Conservation (phyloP, 2,797 vertebrate species). For the Coluber constrictor region DNA sequence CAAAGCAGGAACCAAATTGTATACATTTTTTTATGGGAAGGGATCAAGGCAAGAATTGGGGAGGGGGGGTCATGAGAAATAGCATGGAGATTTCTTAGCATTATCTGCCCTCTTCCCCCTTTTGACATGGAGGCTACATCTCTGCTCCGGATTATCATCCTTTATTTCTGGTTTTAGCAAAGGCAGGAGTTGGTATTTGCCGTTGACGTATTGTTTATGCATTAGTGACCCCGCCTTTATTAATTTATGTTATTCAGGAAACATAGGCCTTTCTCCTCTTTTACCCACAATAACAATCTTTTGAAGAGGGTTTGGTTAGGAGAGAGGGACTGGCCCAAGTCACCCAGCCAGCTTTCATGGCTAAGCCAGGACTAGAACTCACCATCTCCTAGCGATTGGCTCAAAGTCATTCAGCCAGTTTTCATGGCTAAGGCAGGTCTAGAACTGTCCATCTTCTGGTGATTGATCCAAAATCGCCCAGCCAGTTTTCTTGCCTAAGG, state of each 20-base stretch:
- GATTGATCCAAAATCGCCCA: too few species aligned
- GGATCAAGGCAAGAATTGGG: not conserved
- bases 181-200: not conserved
- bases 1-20: not conserved
- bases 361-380: rapidly evolving
- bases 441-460: too few species aligned
- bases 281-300: not conserved
- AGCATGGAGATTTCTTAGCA: not conserved
- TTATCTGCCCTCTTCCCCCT: not conserved
- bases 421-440: too few species aligned
- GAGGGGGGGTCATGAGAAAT: not conserved
- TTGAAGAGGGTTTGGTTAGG: not conserved
- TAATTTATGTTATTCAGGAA: not conserved
- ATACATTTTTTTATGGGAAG: not conserved
- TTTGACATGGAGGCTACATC: not conserved
- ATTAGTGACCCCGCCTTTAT: not conserved
- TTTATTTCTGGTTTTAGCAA: not conserved
- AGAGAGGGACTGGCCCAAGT: not conserved
- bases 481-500: not conserved
- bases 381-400: too few species aligned
- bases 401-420: rapidly evolving
- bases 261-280: not conserved
- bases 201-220: not conserved
- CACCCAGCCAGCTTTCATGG: not conserved
- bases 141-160: not conserved